Conservation (phyloP, 2,797 vertebrate genomes). For the Characodon lateralis region DNA sequence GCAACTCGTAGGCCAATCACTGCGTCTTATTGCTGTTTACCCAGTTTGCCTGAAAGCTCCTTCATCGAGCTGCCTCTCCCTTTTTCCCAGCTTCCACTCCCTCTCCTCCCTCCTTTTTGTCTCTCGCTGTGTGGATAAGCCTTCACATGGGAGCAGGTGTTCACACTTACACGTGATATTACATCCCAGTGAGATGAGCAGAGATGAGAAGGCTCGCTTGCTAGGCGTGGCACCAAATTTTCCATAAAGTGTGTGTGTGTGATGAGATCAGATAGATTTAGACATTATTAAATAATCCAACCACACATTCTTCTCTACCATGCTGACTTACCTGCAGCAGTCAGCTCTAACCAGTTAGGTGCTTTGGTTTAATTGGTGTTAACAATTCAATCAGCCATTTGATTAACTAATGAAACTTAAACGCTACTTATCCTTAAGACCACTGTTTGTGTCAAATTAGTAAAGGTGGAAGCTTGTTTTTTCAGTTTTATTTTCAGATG, state of each 20-base stretch:
- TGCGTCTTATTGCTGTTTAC: conserved; percentile 26
- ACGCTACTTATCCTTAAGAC: neutral
- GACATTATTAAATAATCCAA: neutral
- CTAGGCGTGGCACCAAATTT: conserved; percentile 39
- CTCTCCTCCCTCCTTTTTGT: conserved; percentile 35
- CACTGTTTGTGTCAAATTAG: neutral
- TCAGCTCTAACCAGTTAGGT: neutral
- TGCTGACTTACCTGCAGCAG: neutral
- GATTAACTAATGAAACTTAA: neutral
- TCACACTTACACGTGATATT: conserved; percentile 51
- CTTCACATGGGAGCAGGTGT: conserved; percentile 51
- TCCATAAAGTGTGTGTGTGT: neutral
- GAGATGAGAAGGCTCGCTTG: conserved; percentile 30
- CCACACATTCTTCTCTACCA: neutral
- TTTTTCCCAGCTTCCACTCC: conserved; percentile 37
- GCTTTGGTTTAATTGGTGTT: neutral
- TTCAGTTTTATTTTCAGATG: too few species aligned
- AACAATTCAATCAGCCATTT: neutral
- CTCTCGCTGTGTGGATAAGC: conserved; percentile 15
- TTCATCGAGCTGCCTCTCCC: conserved; percentile 36
- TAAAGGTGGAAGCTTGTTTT: too few species aligned
- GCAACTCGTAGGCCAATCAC: conserved; percentile 34
- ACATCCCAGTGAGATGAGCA: conserved; percentile 57
- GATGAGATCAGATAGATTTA: neutral
- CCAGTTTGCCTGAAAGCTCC: conserved; percentile 17